Evolutionary conservation across 2,888 invertebrate genomes (phyloP).

Genomic region (Ceriagrion tenellum): DNA sequence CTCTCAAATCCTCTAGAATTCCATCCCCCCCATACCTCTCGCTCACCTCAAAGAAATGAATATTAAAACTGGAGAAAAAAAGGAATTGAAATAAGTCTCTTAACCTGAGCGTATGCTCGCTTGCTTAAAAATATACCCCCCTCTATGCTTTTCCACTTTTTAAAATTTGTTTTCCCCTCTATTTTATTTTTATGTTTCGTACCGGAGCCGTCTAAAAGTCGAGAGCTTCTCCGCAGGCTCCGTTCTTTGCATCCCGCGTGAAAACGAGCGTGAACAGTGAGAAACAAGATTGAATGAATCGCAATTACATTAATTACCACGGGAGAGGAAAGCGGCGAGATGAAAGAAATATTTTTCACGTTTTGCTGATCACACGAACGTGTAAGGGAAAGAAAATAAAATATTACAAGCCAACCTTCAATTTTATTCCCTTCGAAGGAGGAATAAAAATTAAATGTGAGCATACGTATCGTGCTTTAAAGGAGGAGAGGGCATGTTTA

Average conservation of each 20-base stretch:
- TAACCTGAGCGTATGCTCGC: not conserved
- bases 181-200: not conserved
- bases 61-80: not conserved
- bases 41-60: not conserved
- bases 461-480: too few relatives aligned
- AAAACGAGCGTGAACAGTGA: slow-evolving; percentile 58
- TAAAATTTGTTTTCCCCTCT: not conserved
- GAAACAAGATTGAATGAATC: slow-evolving; percentile 37
- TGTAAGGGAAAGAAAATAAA: not conserved
- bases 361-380: slow-evolving; percentile 59
- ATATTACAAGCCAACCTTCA: not conserved
- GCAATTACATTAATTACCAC: slow-evolving; percentile 62
- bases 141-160: not conserved
- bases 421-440: not conserved
- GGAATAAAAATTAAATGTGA: not conserved
- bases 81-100: not conserved
- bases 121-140: not conserved
- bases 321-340: not conserved
- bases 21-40: not conserved
- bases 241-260: slow-evolving; percentile 8
- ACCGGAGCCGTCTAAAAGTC: not conserved
- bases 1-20: not conserved
- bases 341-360: slow-evolving; percentile 63
- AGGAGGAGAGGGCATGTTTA: too few relatives aligned
- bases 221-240: not conserved